Evolutionary conservation across 2,888 invertebrate genomes (phyloP).

Genomic region (Cryptops parisi): DNA sequence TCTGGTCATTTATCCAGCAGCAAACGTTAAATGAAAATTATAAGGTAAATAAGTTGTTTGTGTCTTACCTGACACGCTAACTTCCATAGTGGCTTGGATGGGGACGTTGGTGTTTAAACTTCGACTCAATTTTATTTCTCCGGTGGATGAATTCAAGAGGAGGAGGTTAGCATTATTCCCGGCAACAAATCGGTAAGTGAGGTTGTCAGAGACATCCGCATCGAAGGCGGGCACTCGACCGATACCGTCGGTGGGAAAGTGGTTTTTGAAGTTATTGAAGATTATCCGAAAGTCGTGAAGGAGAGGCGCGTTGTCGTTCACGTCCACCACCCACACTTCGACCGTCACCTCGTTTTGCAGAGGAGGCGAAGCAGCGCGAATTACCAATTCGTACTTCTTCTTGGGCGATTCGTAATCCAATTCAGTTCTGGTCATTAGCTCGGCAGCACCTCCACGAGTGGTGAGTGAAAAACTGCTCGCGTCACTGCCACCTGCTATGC

Average conservation of each 20-base stretch:
- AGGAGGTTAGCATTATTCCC: slow-evolving; percentile 88
- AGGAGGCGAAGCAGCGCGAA: slow-evolving; percentile 81
- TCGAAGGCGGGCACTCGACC: slow-evolving; percentile 86
- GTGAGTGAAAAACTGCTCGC: slow-evolving; percentile 24
- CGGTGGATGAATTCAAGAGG: slow-evolving; percentile 63
- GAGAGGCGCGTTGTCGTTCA: slow-evolving; percentile 87
- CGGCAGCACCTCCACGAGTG: slow-evolving; percentile 51
- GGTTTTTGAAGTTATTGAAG: slow-evolving; percentile 87
- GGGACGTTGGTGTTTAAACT: slow-evolving; percentile 92
- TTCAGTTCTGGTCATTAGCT: slow-evolving; percentile 74
- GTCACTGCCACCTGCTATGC: slow-evolving; percentile 66
- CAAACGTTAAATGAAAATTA: neutral
- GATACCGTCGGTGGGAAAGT: slow-evolving; percentile 82
- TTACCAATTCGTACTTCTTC: slow-evolving; percentile 73
- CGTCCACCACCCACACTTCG: slow-evolving; percentile 76
- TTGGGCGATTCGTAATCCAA: slow-evolving; percentile 90
- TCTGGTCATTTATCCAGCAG: too few species aligned
- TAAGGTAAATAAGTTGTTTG: neutral
- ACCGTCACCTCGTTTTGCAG: slow-evolving; percentile 76
- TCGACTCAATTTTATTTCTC: slow-evolving; percentile 73
- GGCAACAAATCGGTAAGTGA: slow-evolving; percentile 66
- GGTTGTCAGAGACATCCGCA: slow-evolving; percentile 78
- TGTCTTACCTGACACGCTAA: slow-evolving; percentile 62
- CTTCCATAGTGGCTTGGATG: slow-evolving; percentile 81
- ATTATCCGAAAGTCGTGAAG: slow-evolving; percentile 80